phyloP scores from a whole-genome alignment of 2,113 vertebrate species.

The Tapirus terrestris region DNA sequence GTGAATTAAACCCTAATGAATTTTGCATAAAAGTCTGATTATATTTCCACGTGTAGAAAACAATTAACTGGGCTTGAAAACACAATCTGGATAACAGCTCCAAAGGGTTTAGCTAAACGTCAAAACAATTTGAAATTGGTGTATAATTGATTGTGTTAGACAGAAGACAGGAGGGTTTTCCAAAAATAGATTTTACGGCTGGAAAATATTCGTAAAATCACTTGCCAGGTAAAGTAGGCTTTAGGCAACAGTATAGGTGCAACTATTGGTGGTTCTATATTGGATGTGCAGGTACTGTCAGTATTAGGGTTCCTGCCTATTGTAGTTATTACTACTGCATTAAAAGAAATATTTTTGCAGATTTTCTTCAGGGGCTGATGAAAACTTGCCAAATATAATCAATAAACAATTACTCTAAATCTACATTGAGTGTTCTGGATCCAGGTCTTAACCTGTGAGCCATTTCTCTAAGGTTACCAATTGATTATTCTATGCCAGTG shows the following conservation, averaged over 20 bases:
- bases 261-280: neutral
- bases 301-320: neutral
- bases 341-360: neutral
- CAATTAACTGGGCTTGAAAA: conserved; percentile 68
- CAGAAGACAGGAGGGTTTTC: conserved; percentile 58
- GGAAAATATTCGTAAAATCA: conserved; percentile 39
- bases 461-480: neutral
- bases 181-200: conserved; percentile 47
- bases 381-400: neutral
- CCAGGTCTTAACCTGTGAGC: conserved; percentile 48
- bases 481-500: conserved; percentile 18
- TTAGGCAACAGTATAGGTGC: neutral
- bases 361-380: conserved; percentile 36
- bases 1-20: conserved; percentile 52
- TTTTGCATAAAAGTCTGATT: conserved; percentile 77
- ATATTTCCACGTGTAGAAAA: conserved; percentile 60
- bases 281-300: neutral
- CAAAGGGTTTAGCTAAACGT: conserved; percentile 40
- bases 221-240: conserved; percentile 41
- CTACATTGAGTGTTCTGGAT: neutral
- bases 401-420: neutral
- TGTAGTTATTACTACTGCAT: rapidly evolving
- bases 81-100: conserved; percentile 70
- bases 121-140: conserved; percentile 42
- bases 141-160: conserved; percentile 41